Percentiles rank a stretch among this genome's conserved stretches.
Evolutionary conservation across 2,888 invertebrate genomes (phyloP).

Genomic region (Euspilapteryx auroguttella): DNA sequence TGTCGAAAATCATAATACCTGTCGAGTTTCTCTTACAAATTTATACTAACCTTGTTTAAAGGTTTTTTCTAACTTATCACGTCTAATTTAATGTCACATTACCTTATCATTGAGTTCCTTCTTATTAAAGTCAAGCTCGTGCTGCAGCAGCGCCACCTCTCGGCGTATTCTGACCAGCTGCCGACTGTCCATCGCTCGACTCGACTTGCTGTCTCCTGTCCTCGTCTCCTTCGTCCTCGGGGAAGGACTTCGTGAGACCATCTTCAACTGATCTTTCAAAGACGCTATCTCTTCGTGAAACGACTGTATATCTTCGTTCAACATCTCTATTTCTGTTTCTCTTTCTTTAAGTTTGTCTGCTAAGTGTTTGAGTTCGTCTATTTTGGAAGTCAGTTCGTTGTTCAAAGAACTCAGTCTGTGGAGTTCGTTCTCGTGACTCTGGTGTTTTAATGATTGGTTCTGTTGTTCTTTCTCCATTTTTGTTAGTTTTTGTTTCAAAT

Average conservation of each 20-base stretch:
- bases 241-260: conserved; percentile 58
- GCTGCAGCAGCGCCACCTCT: conserved; percentile 40
- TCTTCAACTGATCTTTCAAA: conserved; percentile 43
- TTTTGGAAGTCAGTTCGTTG: conserved; percentile 32
- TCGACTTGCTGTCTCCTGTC: conserved; percentile 51
- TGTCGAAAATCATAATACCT: too few species aligned
- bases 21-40: too few species aligned
- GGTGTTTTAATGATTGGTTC: conserved; percentile 35
- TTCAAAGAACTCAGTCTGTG: conserved; percentile 35
- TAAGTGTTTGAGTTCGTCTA: conserved; percentile 37
- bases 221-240: conserved; percentile 60
- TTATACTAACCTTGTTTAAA: too few species aligned
- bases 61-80: too few species aligned
- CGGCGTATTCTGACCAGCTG: conserved; percentile 57
- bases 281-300: conserved; percentile 53
- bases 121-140: conserved; percentile 45
- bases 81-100: conserved; percentile 5
- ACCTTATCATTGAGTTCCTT: conserved; percentile 55
- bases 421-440: conserved; percentile 36
- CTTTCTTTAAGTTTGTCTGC: conserved; percentile 48
- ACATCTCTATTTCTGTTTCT: conserved; percentile 56
- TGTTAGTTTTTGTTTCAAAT: conserved; percentile 31
- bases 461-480: conserved; percentile 51
- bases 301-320: conserved; percentile 47
- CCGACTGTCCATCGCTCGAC: conserved; percentile 51